phyloP scores from a whole-genome alignment of 2,113 vertebrate species.

The Oncorhynchus nerka region DNA sequence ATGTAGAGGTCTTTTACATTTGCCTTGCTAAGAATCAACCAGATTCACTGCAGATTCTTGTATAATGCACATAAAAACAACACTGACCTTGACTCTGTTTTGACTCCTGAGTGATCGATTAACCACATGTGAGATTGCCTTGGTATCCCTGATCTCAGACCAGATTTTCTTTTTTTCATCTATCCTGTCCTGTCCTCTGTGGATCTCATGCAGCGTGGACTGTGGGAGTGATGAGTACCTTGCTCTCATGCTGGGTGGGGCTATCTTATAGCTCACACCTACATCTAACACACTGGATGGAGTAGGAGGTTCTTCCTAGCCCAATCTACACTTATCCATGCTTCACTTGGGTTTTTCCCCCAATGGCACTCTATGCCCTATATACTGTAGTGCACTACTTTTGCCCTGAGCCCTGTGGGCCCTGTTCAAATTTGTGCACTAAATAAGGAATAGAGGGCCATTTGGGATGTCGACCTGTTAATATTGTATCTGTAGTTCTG shows the following conservation, averaged over 20 bases:
- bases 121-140: constrained; percentile 74
- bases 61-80: constrained; percentile 44
- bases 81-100: constrained; percentile 49
- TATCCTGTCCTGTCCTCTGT: constrained; percentile 25
- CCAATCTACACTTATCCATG: no score
- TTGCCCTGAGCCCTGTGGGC: no score
- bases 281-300: not conserved
- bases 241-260: constrained; percentile 9
- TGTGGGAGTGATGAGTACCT: constrained; percentile 62
- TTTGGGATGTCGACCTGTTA: not conserved
- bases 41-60: constrained; percentile 42
- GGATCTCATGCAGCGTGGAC: constrained; percentile 52
- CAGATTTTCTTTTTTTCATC: constrained; percentile 64
- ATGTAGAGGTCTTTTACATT: constrained; percentile 54
- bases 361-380: no score
- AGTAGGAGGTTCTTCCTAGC: no score
- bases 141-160: constrained; percentile 70
- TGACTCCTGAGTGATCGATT: constrained; percentile 55
- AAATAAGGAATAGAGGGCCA: no score
- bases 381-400: no score
- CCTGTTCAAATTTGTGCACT: no score
- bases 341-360: no score
- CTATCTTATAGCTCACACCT: not conserved
- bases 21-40: constrained; percentile 41
- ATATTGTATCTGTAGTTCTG: not conserved